Base-by-base conservation (phyloP, 2,113 vertebrate species). In the Asarcornis scutulata region DNA sequence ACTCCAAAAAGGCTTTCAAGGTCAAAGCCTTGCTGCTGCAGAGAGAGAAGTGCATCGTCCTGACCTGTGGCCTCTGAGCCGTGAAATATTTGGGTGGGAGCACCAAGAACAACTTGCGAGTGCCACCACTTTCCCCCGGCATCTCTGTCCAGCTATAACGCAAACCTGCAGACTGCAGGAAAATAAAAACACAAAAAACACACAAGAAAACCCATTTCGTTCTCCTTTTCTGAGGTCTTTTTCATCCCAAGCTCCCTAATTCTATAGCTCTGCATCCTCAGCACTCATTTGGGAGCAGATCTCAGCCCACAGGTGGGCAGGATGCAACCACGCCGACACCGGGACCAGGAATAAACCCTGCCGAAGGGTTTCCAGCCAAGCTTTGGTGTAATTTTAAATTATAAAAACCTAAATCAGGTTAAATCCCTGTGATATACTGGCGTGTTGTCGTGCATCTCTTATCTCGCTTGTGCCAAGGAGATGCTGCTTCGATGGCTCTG, bases 321-420 rank as follows among this genome's bases (percentile, higher is more conserved):
- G 77, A 27, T 0, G 23, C 14, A 22, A 25, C 77, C 38, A 23
- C 4, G 3, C 5, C 12, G 36, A 26, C 4, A 1, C 26, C 7
- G 0, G 42, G 32, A 68, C 21, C 1, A 0, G 52, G 64, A 81
- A 38, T 11, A 58, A 36, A 20, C n/a, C 50, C 50, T 26, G 50
- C 23, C 6, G 7, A 52, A 25, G 7, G 23, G 13, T 52, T 52
- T 52, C 50, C 50, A 52, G 50, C 50, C 23, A 52, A 25, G 12
- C 23, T 23, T 52, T 13, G 50, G 16, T 1, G 21, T 13, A 4
- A 40, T 40, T 50, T 71, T 27, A 17, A 27, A 20, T 32, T 32
- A 17, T 10, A 32, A 34, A 25, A 15, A 4, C 21, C 17, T 22
- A 7, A 38, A 48, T 18, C 17, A 6, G 26, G 52, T 31, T 18